Conservation (phyloP, 2,797 vertebrate species). For the Yasuhikotakia modesta region DNA sequence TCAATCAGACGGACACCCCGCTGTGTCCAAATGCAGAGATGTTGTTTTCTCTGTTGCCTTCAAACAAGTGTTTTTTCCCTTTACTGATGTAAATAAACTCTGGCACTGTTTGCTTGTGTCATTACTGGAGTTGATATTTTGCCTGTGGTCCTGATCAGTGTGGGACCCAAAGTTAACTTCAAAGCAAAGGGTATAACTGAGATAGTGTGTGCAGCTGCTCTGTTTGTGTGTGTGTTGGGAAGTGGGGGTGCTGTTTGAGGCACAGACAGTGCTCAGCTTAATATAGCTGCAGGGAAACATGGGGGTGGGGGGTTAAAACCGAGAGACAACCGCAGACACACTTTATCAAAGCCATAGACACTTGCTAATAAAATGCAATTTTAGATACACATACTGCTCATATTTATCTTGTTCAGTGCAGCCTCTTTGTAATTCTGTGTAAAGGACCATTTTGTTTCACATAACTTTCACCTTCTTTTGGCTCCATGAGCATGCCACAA, state of each 20-base stretch:
- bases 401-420: conserved; percentile 22
- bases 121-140: conserved; percentile 68
- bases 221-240: conserved; percentile 62
- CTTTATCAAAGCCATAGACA: conserved; percentile 88
- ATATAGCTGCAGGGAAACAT: conserved; percentile 73
- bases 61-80: conserved; percentile 74
- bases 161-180: conserved; percentile 54
- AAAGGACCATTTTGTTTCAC: conserved; percentile 13
- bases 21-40: conserved; percentile 76
- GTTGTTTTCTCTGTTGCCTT: conserved; percentile 79
- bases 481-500: neutral
- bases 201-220: conserved; percentile 95
- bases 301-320: conserved; percentile 58
- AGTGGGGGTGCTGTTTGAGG: conserved; percentile 70
- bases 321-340: conserved; percentile 69
- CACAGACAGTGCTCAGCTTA: conserved; percentile 74
- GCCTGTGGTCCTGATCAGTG: conserved; percentile 73
- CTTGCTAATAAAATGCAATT: conserved; percentile 79
- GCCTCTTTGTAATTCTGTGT: neutral
- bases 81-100: conserved; percentile 76
- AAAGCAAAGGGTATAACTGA: conserved; percentile 70
- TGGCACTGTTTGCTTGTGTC: conserved; percentile 51
- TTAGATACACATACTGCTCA: conserved; percentile 53
- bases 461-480: conserved; percentile 28
- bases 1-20: conserved; percentile 83